Conservation (phyloP, 2,797 vertebrate genomes). For the Phoxinus dragarum region DNA sequence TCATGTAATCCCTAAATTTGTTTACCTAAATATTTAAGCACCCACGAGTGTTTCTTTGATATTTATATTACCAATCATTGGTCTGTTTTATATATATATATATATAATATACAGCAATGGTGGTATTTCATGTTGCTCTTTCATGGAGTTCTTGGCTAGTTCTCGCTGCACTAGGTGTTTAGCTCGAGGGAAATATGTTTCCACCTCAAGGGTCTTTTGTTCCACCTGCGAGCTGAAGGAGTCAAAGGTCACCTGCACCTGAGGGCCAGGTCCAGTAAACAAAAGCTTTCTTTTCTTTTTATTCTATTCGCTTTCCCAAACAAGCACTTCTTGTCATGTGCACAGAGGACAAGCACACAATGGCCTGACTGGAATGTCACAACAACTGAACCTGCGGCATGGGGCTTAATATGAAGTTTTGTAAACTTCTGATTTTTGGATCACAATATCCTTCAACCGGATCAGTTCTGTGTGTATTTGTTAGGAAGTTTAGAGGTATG, state of each 20-base stretch:
- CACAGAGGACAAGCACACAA: slow-evolving; percentile 49
- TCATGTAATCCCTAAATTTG: not conserved
- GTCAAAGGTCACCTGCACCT: slow-evolving; percentile 85
- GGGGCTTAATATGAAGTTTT: not conserved
- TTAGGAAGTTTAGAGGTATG: not conserved
- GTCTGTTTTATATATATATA: not conserved
- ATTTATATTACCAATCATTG: not conserved
- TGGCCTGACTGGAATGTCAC: slow-evolving; percentile 48
- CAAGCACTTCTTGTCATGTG: slow-evolving; percentile 51
- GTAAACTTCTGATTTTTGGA: not conserved
- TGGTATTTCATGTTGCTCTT: not conserved
- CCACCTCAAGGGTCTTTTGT: slow-evolving; percentile 81
- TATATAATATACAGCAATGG: not conserved
- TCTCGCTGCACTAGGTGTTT: slow-evolving; percentile 61
- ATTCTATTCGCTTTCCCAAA: slow-evolving; percentile 43
- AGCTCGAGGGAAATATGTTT: slow-evolving; percentile 70
- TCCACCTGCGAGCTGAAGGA: slow-evolving; percentile 76
- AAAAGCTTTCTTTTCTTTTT: slow-evolving; percentile 52
- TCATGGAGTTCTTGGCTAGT: slow-evolving; percentile 53
- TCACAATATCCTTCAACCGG: not conserved
- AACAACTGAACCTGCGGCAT: slow-evolving; percentile 24
- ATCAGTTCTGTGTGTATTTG: not conserved
- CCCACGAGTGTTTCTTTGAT: not conserved
- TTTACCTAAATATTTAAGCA: slow-evolving; percentile 2
- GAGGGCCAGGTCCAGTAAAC: slow-evolving; percentile 77